Base-by-base conservation (phyloP, 2,113 vertebrate genomes). In the Otis tarda region DNA sequence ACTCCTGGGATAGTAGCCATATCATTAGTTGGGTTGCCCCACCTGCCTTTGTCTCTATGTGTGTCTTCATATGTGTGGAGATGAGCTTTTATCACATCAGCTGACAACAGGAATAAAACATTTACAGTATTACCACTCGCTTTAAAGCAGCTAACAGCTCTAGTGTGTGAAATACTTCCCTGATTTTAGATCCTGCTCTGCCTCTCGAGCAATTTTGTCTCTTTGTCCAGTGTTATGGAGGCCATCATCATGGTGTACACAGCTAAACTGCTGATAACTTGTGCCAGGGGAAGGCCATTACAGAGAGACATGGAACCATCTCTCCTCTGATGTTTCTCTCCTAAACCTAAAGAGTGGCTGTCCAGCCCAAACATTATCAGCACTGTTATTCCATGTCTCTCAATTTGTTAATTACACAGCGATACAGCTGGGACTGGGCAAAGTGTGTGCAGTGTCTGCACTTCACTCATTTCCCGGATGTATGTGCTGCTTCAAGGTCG, bases 51-150 rank as follows among this genome's bases (percentile, higher is more conserved):
- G 47, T 17, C 49, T 83, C 50, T 50, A 45, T 31, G 39, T 37
- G 33, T 8, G 1, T 12, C 14, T 71, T 30, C 2, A 0, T 30
- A 16, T 27, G 7, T 59, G 31, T 33, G 41, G 16, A 59, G 31
- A 57, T 11, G 13, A 79, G 14, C 7, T 92, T 57, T 3, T 5
- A 30, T 35, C 57, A 56, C 18, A 12, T 9, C 63, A 61, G 9
- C 9, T 47, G 60, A 28, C 6, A 52, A 37, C 5, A 45, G 33
- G 19, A 83, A 76, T 35, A 53, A 73, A 35, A 14, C 5, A 14
- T 25, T 69, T 49, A 18, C 61, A 37, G 24, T 27, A 37, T 27
- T 61, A 79, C 17, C 5, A 7, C 9, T 78, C 4, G 3, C 27
- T 77, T n/a, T 59, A 45, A 69, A 30, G 35, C 14, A 55, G 9